Base-by-base conservation (phyloP, 2,113 vertebrate genomes). In the Calypte anna region DNA sequence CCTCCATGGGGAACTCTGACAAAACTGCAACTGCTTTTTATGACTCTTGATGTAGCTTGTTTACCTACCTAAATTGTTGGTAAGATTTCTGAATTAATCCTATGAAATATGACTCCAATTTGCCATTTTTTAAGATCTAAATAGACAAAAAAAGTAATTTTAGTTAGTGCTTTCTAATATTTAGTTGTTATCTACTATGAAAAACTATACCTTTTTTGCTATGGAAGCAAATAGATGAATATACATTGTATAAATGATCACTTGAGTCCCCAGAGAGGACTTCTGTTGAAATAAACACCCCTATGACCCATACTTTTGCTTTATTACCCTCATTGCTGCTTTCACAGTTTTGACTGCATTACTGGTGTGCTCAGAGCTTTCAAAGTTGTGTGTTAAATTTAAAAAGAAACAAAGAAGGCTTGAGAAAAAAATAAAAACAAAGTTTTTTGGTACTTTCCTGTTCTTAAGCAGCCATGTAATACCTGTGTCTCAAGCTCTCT, bases 21-120 rank as follows among this genome's bases (percentile, higher is more conserved):
- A 53, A 13, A 25, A 15, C 33, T 51, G 9, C 12, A 76, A 28
- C 14, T 0, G 1, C 27, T 50, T 57, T 54, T 73, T 67, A 53
- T 59, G 38, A 62, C 66, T 70, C 15, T 48, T 62, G 5, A 10
- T 44, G 8, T 24, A 78, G n/a, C 10, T 48, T 36, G 17, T 88
- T 92, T 91, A 98, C 98, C 97, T 98, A 99, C 99, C 83, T 98
- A 83, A 99, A 98, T 14, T 98, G 98, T 82, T 66, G 98, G 96
- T 99, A 98, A 94, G 98, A 88, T 91, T 98, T 97, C 82, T 98
- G 97, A 40, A 87, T 91, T 97, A 99, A 96, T 61, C 99, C 99
- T 89, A 99, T 99, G 96, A 98, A 98, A 95, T 98, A 99, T 28
- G 98, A 97, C 3, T 86, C 12, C 6, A 96, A 27, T 38, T 82